Evolutionary conservation across 92 coral and sea anemone species (phyloP).

Genomic region (Pocillopora grandis): DNA sequence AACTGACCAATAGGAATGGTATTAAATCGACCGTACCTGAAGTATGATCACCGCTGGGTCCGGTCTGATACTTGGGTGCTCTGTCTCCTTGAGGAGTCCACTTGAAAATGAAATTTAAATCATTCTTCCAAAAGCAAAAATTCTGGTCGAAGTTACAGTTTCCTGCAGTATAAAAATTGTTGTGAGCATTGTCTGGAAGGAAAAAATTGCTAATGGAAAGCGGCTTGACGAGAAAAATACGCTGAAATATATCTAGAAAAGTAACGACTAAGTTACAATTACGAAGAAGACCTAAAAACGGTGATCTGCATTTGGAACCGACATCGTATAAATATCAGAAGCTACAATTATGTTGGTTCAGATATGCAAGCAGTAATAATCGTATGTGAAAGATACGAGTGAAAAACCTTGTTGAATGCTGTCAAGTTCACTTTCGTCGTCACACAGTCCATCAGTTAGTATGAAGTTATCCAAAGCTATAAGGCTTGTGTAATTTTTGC

Average conservation of each 20-base stretch:
- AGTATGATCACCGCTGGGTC: slow-evolving; percentile 51
- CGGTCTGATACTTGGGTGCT: slow-evolving; percentile 33
- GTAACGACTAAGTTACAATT: no score
- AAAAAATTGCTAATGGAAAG: not conserved
- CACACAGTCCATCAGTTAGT: slow-evolving; percentile 17
- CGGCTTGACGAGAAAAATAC: not conserved
- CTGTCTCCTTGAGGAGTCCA: slow-evolving; percentile 24
- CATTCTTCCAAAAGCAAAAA: slow-evolving; percentile 35
- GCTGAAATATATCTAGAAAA: no score
- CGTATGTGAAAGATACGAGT: not conserved
- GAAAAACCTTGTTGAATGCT: not conserved
- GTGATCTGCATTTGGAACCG: no score
- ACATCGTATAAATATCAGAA: no score
- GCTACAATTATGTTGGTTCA: no score
- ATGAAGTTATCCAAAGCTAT: slow-evolving; percentile 30
- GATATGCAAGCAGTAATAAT: not conserved
- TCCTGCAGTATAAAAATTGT: not conserved
- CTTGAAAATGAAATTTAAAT: slow-evolving; percentile 5
- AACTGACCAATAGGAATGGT: not conserved
- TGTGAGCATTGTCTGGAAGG: not conserved
- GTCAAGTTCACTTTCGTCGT: not conserved
- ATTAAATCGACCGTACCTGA: not conserved
- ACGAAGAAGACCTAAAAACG: no score
- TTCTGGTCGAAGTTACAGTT: slow-evolving; percentile 34
- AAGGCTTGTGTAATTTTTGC: not conserved